Base-by-base conservation (phyloP, 2,888 invertebrate species). In the Epinotia bilunana region DNA sequence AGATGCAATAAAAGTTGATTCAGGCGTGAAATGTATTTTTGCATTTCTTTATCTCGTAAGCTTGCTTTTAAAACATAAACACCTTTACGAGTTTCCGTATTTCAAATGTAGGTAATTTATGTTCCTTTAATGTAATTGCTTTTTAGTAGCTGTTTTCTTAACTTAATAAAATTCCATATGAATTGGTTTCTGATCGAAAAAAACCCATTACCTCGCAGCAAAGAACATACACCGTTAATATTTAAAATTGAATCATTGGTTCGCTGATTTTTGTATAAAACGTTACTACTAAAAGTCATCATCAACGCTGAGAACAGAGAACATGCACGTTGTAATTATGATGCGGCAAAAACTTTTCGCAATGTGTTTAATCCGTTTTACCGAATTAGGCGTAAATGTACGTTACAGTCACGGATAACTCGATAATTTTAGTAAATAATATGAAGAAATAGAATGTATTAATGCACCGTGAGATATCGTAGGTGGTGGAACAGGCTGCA, bases 101-200 rank as follows among this genome's bases (percentile, higher is more conserved):
- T 87, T 87, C 80, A 81, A 84, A n/a, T n/a, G n/a, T n/a, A 78
- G 83, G 84, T 86, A 88, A 89, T 86, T 87, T 88, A 88, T 87
- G 86, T 83, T 84, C 87, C 84, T 88, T 89, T 88, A 86, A 90
- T 88, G 86, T 82, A 80, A 83, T 86, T 84, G 81, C 83, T 81
- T 86, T 86, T 84, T 84, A 82, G 81, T 77, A 77, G 80, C 83
- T 86, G 86, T 84, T 84, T 82, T 80, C 73, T 77, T 79, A 76
- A 78, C 81, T 78, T 82, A 81, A 84, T 83, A 84, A 82, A 80
- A 82, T 80, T 82, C 81, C 81, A 72, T 78, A 79, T 79, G 80
- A 85, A 80, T 80, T 80, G 77, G 73, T 79, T 67, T 74, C 62
- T 77, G 79, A 76, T 77, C 77, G 79, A 81, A 84, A 83, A 83